These are phyloP conservation scores for Harpalus rubripes DNA, from an alignment of 2,888 invertebrate genomes.

Conservation along the genomic window DNA sequence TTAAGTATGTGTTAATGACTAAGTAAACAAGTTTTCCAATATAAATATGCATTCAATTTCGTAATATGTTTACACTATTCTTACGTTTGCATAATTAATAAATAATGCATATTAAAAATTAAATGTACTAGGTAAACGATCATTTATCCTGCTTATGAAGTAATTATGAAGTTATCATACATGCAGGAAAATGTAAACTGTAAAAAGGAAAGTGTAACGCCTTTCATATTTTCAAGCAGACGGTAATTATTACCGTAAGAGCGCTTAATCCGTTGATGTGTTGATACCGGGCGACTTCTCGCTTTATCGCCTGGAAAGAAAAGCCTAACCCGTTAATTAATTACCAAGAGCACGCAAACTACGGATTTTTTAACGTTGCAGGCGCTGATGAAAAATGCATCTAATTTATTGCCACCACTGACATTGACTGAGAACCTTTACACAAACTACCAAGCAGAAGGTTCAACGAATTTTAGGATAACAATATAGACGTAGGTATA, in stretches of 20 bases:
- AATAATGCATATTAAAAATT: neutral
- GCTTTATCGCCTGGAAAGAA: constrained; percentile 14
- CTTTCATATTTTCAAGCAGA: constrained; percentile 20
- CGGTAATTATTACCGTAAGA: constrained; percentile 17
- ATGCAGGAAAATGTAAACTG: constrained; percentile 21
- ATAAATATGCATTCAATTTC: neutral
- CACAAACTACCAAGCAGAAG: no score
- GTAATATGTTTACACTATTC: neutral
- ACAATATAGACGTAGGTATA: no score
- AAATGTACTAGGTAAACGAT: neutral
- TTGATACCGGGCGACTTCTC: constrained; percentile 11
- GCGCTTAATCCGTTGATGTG: constrained; percentile 9
- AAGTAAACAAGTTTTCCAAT: neutral
- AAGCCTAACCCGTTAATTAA: constrained; percentile 15
- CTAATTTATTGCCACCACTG: neutral
- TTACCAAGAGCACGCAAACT: constrained; percentile 17
- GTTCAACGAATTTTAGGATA: no score
- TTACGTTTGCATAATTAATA: neutral
- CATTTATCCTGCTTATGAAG: constrained; percentile 10
- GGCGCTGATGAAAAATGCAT: neutral
- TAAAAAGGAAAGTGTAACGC: constrained; percentile 12
- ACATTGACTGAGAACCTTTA: neutral
- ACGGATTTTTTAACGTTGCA: constrained; percentile 2
- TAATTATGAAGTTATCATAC: constrained; percentile 26
- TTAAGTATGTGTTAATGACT: neutral